Conservation (phyloP, 2,888 invertebrate genomes). For the Saturnia japonica region DNA sequence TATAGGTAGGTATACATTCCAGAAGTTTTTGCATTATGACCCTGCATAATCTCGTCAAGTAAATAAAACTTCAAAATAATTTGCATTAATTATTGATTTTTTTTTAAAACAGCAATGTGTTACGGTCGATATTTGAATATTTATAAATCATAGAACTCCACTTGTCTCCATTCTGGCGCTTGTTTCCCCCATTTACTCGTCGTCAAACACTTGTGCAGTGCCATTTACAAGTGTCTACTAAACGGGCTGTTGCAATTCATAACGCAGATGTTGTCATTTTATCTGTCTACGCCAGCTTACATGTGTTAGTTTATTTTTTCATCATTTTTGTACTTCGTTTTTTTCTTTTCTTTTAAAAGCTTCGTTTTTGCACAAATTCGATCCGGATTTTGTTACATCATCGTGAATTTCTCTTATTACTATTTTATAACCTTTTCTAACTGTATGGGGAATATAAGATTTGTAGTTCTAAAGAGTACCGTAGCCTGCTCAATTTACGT, state of each 20-base stretch:
- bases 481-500: conserved; percentile 35
- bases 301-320: conserved; percentile 3
- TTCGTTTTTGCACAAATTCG: conserved; percentile 7
- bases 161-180: background rate
- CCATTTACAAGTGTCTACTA: conserved; percentile 15
- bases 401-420: background rate
- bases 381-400: background rate
- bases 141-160: background rate
- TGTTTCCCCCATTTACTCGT: conserved; percentile 17
- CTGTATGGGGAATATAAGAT: background rate
- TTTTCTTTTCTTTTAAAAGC: conserved; percentile 14
- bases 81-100: background rate
- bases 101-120: background rate
- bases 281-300: conserved; percentile 14
- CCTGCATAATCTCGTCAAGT: background rate
- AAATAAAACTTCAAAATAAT: background rate
- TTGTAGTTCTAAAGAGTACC: conserved; percentile 30
- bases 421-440: background rate
- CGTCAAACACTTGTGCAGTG: conserved; percentile 19
- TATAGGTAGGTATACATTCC: too few relatives aligned
- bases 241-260: conserved; percentile 17
- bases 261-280: conserved; percentile 17
- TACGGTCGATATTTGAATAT: background rate
- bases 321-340: conserved; percentile 9
- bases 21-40: background rate